Base-by-base conservation (phyloP, 2,888 invertebrate genomes). In the Caenorhabditis panamensis region DNA sequence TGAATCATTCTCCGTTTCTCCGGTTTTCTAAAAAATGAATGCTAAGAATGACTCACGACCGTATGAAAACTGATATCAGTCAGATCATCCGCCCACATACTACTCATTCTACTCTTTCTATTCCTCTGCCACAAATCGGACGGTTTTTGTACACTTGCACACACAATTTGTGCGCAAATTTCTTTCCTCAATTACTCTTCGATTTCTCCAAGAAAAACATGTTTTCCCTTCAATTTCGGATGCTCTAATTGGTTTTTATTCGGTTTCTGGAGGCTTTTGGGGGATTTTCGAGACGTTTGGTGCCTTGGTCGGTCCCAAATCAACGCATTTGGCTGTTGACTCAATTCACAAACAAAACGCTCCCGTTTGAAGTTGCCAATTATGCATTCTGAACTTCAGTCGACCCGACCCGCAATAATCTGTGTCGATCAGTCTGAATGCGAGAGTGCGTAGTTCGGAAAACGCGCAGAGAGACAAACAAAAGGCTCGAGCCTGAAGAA, bases 191-290 rank as follows among this genome's bases (percentile, higher is more conserved):
- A n/a, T 41, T 41, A 2, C 13, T 41, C 2, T 41, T 41, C 13
- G 41, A 41, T 6, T 36, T 26, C 22, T 53, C 16, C 16, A 56
- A 16, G n/a, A 16, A 73, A 58, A 73, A 58, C 58, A 64, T 64
- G 58, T 64, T 73, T 72, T 72, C 37, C 24, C 9, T 66, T 66
- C 53, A 44, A 13, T 54, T 66, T 20, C 16, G 26, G 18, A 49
- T 49, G 61, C 41, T 31, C 66, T 75, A 75, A 75, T 75, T 75
- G 61, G 66, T 66, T 59, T 66, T 64, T 64, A 63, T 49, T 41
- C 8, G 47, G 53, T 51, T 31, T 37, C 8, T 49, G 37, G 26
- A 13, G 54, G 24, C 51, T 24, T 51, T 54, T 26, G 28, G 28
- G 54, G 28, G n/a, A 26, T n/a, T 54, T 28, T 51, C 54, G n/a